Percentiles rank a stretch among this genome's conserved stretches.
Conservation (phyloP, 1,140 invertebrate genomes). For the Drosophila chauvacae region DNA sequence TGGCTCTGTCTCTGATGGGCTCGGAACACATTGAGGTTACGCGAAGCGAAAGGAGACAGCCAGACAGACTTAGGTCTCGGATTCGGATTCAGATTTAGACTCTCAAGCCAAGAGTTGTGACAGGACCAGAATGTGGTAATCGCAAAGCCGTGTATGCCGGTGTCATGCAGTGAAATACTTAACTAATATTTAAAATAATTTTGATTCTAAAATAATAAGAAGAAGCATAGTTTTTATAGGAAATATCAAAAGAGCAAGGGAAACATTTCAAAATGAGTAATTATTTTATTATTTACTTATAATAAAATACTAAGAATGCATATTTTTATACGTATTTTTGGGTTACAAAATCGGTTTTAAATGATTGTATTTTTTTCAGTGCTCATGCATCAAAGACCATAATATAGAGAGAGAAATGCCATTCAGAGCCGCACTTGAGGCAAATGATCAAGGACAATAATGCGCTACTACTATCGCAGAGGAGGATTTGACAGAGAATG, state of each 20-base stretch:
- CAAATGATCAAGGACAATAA: constrained; percentile 33
- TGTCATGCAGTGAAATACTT: constrained; percentile 8
- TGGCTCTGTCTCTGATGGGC: constrained; percentile 61
- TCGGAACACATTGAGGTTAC: constrained; percentile 77
- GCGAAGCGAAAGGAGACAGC: constrained; percentile 63
- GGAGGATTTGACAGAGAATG: not conserved
- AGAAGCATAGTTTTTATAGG: no score
- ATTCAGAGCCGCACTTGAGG: constrained; percentile 47
- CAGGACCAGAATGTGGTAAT: constrained; percentile 47
- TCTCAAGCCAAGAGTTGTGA: constrained; percentile 51
- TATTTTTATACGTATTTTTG: no score
- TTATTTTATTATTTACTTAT: no score
- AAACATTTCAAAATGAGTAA: no score
- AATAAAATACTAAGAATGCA: no score
- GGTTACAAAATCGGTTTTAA: not conserved
- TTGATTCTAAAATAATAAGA: not conserved
- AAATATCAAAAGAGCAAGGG: no score
- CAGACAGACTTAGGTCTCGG: constrained; percentile 52
- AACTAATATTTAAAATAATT: not conserved
- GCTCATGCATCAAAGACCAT: not conserved
- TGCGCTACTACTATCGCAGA: not conserved
- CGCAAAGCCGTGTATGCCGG: constrained; percentile 43
- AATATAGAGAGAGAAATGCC: not conserved
- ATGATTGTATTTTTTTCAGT: constrained; percentile 10
- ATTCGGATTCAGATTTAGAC: constrained; percentile 42